Conservation (phyloP, 2,888 invertebrate genomes). For the Biston betularia region DNA sequence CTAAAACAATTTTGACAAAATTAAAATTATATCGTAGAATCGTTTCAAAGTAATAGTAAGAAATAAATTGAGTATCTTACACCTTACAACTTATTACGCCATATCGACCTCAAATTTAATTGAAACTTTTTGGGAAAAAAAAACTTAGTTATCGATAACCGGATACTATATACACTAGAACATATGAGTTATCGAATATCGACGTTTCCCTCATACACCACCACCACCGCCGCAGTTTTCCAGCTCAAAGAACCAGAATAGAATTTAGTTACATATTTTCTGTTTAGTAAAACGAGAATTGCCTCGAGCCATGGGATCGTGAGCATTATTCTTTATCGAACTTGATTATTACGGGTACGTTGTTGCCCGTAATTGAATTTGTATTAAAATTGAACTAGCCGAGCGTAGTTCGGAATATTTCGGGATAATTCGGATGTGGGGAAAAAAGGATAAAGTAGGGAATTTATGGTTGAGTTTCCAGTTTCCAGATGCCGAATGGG, state of each 20-base stretch:
- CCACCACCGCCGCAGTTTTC: slow-evolving; percentile 61
- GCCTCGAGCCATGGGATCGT: slow-evolving; percentile 44
- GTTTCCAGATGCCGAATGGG: slow-evolving; percentile 16
- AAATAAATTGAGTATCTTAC: too few relatives aligned
- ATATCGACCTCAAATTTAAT: too few relatives aligned
- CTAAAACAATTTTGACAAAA: too few relatives aligned
- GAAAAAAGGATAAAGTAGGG: slow-evolving; percentile 30
- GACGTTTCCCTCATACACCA: slow-evolving; percentile 20
- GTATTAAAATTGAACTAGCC: slow-evolving; percentile 47
- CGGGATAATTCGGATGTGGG: slow-evolving; percentile 26
- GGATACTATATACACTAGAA: background rate
- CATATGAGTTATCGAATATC: slow-evolving; percentile 14
- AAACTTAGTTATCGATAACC: background rate
- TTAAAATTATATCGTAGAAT: too few relatives aligned
- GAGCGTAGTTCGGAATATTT: slow-evolving; percentile 33
- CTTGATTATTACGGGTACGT: slow-evolving; percentile 48
- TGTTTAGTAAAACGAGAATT: slow-evolving; percentile 61
- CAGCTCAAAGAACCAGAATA: slow-evolving; percentile 66
- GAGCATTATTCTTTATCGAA: slow-evolving; percentile 51
- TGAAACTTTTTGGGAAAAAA: too few relatives aligned
- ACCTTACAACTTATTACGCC: too few relatives aligned
- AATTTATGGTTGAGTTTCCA: slow-evolving; percentile 24
- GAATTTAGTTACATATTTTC: slow-evolving; percentile 69
- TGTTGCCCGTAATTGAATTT: slow-evolving; percentile 44
- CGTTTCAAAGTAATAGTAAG: too few relatives aligned